Conservation (phyloP, 1,140 invertebrate species). For the Drosophila rhopaloa region DNA sequence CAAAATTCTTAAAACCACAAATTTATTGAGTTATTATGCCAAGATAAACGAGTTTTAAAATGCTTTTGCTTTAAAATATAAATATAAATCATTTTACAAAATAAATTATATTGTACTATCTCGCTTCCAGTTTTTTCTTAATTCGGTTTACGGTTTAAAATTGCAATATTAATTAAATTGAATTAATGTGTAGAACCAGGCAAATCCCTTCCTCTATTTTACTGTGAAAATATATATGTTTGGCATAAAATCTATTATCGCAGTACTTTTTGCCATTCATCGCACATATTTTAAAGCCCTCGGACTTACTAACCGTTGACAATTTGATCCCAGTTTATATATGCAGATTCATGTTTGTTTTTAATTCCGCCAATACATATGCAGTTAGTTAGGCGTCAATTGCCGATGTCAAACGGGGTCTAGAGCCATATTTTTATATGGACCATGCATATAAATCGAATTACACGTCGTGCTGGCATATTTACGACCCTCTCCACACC, state of each 20-base stretch:
- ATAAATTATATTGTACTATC: too few relatives aligned
- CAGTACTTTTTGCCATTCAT: neutral
- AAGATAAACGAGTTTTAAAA: too few relatives aligned
- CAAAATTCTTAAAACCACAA: too few relatives aligned
- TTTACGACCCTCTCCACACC: conserved; percentile 63
- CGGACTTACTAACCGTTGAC: conserved; percentile 4
- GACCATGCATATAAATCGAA: conserved; percentile 73
- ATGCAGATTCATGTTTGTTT: conserved; percentile 41
- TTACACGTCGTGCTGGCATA: conserved; percentile 74
- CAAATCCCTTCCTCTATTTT: neutral
- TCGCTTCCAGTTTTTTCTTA: too few relatives aligned
- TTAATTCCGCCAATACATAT: conserved; percentile 24
- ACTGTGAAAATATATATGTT: neutral
- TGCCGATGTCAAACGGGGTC: conserved; percentile 3
- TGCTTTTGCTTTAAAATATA: too few relatives aligned
- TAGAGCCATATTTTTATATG: conserved; percentile 35
- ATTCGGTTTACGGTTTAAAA: too few relatives aligned
- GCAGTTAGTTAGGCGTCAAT: conserved; percentile 48
- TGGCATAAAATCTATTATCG: conserved; percentile 16
- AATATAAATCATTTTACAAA: too few relatives aligned
- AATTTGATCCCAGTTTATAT: conserved; percentile 25
- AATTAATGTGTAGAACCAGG: neutral
- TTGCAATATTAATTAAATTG: too few relatives aligned
- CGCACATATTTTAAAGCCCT: conserved; percentile 7
- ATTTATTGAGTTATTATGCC: too few relatives aligned